phyloP scores from a whole-genome alignment of 2,888 invertebrate genomes.

The Euplagia quadripunctaria region DNA sequence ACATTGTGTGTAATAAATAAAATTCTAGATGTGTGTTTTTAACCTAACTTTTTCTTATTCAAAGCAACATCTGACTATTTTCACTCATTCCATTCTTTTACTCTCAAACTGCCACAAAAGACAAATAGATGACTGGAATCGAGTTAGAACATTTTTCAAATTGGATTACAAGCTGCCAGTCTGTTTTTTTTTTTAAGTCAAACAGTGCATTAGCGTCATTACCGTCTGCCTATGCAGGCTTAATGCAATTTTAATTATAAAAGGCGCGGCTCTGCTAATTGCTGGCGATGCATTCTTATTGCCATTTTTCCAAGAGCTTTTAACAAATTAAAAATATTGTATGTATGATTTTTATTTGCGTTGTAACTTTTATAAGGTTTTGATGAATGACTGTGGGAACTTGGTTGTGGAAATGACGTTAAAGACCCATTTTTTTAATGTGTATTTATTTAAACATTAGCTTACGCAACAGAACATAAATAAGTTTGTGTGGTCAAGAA shows the following conservation, averaged over 20 bases:
- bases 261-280: conserved; percentile 79
- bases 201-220: conserved; percentile 79
- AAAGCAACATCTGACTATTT: conserved; percentile 3
- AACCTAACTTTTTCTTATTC: neutral
- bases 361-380: conserved; percentile 23
- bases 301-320: conserved; percentile 83
- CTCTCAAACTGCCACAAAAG: conserved; percentile 41
- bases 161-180: conserved; percentile 68
- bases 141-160: conserved; percentile 68
- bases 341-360: conserved; percentile 19
- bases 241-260: conserved; percentile 87
- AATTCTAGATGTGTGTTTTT: no score
- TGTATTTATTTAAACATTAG: neutral
- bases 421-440: neutral
- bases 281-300: conserved; percentile 81
- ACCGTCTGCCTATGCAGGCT: conserved; percentile 71
- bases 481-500: no score
- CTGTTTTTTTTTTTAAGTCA: conserved; percentile 75
- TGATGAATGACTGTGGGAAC: conserved; percentile 14
- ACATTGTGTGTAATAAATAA: no score
- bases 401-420: neutral
- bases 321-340: conserved; percentile 82
- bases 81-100: conserved; percentile 25
- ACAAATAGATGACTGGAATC: conserved; percentile 48
- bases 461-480: neutral